Conservation (phyloP, 2,113 vertebrate species). For the Sebastes fasciatus region DNA sequence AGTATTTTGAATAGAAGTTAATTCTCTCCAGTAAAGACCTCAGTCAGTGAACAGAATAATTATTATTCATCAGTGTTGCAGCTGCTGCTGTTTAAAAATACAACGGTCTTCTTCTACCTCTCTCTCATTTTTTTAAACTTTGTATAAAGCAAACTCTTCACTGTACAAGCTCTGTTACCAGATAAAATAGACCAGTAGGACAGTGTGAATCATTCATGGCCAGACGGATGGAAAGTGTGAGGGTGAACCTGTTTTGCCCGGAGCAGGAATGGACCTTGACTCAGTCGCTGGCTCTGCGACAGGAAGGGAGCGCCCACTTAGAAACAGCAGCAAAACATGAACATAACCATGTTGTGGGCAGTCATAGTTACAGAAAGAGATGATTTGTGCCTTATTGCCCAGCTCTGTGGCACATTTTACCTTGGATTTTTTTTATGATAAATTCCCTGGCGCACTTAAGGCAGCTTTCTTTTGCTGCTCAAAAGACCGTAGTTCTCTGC, state of each 20-base stretch:
- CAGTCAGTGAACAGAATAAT: slow-evolving; percentile 11
- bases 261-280: slow-evolving; percentile 49
- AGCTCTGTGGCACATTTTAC: neutral
- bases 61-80: neutral
- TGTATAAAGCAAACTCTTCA: slow-evolving; percentile 11
- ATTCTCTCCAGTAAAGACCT: neutral
- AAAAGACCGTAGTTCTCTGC: neutral
- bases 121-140: slow-evolving; percentile 5
- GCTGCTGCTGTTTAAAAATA: slow-evolving; percentile 9
- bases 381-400: neutral
- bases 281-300: slow-evolving; percentile 55
- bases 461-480: neutral
- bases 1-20: neutral
- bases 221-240: slow-evolving; percentile 75
- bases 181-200: slow-evolving; percentile 44
- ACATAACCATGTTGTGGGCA: slow-evolving; percentile 27
- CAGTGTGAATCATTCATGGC: slow-evolving; percentile 75
- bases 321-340: slow-evolving; percentile 67
- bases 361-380: neutral
- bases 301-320: slow-evolving; percentile 54
- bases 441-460: neutral
- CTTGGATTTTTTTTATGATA: too few relatives aligned
- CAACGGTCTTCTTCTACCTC: neutral
- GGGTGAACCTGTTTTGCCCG: slow-evolving; percentile 48
- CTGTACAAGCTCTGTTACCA: slow-evolving; percentile 20